Evolutionary conservation across 2,888 invertebrate genomes (phyloP).

Genomic region (Pristionchus japonicus): DNA sequence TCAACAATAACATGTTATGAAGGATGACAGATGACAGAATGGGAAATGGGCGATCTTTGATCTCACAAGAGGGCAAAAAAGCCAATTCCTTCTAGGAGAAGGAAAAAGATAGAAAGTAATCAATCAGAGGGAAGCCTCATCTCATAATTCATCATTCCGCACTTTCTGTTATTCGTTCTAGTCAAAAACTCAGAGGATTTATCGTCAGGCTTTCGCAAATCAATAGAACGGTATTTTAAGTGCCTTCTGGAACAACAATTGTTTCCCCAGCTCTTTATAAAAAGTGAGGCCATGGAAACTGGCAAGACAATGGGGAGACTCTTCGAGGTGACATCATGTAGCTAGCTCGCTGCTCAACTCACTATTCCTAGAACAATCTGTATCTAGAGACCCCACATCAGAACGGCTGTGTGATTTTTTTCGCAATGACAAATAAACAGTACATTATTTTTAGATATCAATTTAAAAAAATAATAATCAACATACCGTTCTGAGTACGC

Average conservation of each 20-base stretch:
- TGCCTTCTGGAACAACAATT: background rate
- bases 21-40: background rate
- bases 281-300: background rate
- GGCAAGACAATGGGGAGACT: background rate
- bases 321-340: background rate
- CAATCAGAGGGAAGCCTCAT: background rate
- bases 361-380: background rate
- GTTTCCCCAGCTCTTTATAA: background rate
- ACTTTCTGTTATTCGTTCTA: background rate
- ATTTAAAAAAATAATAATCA: background rate
- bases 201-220: background rate
- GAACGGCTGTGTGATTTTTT: no score
- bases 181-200: background rate
- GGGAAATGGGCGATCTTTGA: background rate
- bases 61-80: background rate
- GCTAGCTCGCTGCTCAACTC: background rate
- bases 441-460: no score
- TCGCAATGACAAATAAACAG: no score
- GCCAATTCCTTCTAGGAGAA: background rate
- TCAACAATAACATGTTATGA: background rate
- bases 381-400: no score
- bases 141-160: background rate
- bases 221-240: background rate
- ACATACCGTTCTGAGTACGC: conserved; percentile 62
- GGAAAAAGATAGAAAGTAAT: background rate